A percentile compares a stretch with the other conserved stretches of the same genome.
Evolutionary conservation across 2,888 invertebrate species (phyloP).

Genomic region (Meghimatium bilineatum): DNA sequence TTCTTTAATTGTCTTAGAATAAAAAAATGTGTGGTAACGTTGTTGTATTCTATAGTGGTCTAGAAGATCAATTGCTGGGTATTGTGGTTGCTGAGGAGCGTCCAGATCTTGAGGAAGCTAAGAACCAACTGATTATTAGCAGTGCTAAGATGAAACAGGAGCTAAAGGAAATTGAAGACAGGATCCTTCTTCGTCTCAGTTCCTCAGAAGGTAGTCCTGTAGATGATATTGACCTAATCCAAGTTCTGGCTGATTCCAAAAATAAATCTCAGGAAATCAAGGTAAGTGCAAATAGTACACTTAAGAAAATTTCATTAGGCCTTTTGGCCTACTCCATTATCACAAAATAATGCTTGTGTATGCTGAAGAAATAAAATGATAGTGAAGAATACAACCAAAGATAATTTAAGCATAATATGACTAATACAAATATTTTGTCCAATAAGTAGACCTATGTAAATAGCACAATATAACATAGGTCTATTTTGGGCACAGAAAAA

Average conservation of each 20-base stretch:
- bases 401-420: no score
- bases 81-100: slow-evolving; percentile 78
- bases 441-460: no score
- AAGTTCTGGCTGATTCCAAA: slow-evolving; percentile 80
- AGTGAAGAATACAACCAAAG: no score
- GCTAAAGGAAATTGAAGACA: slow-evolving; percentile 82
- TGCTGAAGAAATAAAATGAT: no score
- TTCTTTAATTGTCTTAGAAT: neutral
- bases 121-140: slow-evolving; percentile 82
- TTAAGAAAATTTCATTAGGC: no score
- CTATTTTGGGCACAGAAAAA: no score
- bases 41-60: slow-evolving; percentile 68
- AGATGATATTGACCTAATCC: slow-evolving; percentile 86
- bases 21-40: neutral
- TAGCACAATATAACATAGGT: no score
- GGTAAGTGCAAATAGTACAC: slow-evolving; percentile 54
- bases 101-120: slow-evolving; percentile 78
- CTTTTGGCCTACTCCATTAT: no score
- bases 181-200: slow-evolving; percentile 75
- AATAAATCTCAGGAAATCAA: slow-evolving; percentile 77
- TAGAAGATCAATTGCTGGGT: slow-evolving; percentile 78
- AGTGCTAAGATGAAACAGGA: slow-evolving; percentile 86
- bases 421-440: no score
- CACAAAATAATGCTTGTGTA: no score
- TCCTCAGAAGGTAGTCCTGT: slow-evolving; percentile 85